Evolutionary conservation across 2,113 vertebrate species (phyloP).

Genomic region (Cinclus cinclus): DNA sequence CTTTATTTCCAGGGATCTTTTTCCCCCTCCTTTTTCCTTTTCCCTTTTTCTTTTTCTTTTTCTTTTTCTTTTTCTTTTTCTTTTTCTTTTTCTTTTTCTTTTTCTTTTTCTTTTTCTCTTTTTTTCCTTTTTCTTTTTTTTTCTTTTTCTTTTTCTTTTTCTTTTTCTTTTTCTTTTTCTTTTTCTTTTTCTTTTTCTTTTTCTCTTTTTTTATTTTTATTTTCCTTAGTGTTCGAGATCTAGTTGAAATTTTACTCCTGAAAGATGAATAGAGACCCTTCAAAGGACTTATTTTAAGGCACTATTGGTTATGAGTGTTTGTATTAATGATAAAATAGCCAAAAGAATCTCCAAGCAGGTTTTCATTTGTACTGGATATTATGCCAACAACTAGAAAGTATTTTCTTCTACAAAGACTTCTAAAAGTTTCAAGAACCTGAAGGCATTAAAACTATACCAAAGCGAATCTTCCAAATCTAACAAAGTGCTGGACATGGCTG

Average conservation of each 20-base stretch:
- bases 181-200: too few relatives aligned
- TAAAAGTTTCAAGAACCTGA: neutral
- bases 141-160: neutral
- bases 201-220: neutral
- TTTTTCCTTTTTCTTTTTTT: neutral
- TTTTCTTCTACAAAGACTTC: neutral
- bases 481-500: neutral
- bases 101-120: too few relatives aligned
- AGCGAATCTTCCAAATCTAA: neutral
- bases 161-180: too few relatives aligned
- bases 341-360: neutral
- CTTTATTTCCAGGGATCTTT: neutral
- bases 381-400: neutral
- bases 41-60: neutral
- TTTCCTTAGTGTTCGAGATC: neutral
- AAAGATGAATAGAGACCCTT: neutral
- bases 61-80: too few relatives aligned
- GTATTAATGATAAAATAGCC: neutral
- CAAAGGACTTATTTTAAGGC: neutral
- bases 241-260: neutral
- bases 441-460: neutral
- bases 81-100: too few relatives aligned
- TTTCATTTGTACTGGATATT: neutral
- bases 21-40: rapidly evolving
- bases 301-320: neutral